Evolutionary conservation across 2,888 invertebrate species (phyloP).

Genomic region (Oxystoma pomonae): DNA sequence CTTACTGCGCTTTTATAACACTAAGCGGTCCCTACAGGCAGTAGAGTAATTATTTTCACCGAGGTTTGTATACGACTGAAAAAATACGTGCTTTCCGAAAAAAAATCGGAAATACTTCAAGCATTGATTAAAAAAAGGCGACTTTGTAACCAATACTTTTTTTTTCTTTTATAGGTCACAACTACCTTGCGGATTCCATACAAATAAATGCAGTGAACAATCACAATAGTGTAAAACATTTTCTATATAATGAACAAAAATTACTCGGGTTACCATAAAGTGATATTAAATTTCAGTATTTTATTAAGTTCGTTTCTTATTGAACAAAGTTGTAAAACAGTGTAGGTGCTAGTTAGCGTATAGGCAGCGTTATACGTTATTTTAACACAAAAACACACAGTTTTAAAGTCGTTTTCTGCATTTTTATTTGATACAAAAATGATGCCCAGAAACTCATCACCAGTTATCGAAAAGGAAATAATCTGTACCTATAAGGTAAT

Average conservation of each 20-base stretch:
- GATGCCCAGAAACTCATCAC: conserved; percentile 60
- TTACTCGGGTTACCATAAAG: not conserved
- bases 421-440: too few relatives aligned
- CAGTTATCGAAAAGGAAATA: conserved; percentile 63
- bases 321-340: too few relatives aligned
- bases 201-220: not conserved
- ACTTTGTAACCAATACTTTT: too few relatives aligned
- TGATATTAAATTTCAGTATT: not conserved
- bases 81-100: too few relatives aligned
- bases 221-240: not conserved
- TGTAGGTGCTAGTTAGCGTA: not conserved
- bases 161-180: not conserved
- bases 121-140: too few relatives aligned
- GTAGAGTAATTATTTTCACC: too few relatives aligned
- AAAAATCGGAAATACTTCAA: too few relatives aligned
- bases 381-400: not conserved
- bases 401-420: not conserved
- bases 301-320: not conserved
- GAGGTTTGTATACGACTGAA: too few relatives aligned
- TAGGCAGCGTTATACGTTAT: not conserved
- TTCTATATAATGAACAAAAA: not conserved
- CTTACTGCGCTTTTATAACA: too few relatives aligned
- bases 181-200: not conserved
- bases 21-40: too few relatives aligned
- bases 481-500: conserved; percentile 64